A percentile compares a stretch with the other conserved stretches of the same genome.
phyloP scores from a whole-genome alignment of 2,888 invertebrate genomes.

The Luperina nickerlii region DNA sequence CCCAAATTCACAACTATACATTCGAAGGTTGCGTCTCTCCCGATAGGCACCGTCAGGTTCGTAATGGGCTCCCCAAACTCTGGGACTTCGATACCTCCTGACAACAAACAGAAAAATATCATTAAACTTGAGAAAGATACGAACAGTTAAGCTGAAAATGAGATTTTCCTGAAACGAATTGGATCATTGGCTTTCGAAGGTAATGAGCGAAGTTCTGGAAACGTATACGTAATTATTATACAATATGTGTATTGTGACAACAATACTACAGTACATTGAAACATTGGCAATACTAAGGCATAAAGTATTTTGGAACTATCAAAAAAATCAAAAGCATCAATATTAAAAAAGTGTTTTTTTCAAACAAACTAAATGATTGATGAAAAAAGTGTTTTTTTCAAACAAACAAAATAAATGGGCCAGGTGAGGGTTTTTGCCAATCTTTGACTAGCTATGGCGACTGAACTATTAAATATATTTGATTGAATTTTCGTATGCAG shows the following conservation, averaged over 20 bases:
- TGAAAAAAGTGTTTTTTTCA: neutral
- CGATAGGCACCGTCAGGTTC: constrained; percentile 95
- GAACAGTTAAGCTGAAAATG: neutral
- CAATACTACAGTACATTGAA: neutral
- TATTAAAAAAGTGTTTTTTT: neutral
- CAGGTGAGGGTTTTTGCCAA: neutral
- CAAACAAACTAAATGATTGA: neutral
- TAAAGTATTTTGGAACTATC: neutral
- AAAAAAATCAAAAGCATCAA: neutral
- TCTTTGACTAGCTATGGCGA: neutral
- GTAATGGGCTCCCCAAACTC: constrained; percentile 96
- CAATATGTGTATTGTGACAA: neutral
- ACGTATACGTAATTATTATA: neutral
- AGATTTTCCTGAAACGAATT: neutral
- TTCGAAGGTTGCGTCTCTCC: constrained; percentile 96
- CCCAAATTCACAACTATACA: constrained; percentile 96
- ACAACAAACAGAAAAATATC: constrained; percentile 64
- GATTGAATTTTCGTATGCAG: neutral
- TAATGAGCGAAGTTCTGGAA: neutral
- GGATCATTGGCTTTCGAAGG: neutral
- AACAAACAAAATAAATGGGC: neutral
- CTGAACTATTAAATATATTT: neutral
- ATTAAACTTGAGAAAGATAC: neutral
- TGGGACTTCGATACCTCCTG: constrained; percentile 93
- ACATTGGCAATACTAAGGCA: neutral